A percentile compares a stretch with the other conserved stretches of the same genome.
phyloP scores from a whole-genome alignment of 2,797 vertebrate species.

The Gymnopithys bicolor region DNA sequence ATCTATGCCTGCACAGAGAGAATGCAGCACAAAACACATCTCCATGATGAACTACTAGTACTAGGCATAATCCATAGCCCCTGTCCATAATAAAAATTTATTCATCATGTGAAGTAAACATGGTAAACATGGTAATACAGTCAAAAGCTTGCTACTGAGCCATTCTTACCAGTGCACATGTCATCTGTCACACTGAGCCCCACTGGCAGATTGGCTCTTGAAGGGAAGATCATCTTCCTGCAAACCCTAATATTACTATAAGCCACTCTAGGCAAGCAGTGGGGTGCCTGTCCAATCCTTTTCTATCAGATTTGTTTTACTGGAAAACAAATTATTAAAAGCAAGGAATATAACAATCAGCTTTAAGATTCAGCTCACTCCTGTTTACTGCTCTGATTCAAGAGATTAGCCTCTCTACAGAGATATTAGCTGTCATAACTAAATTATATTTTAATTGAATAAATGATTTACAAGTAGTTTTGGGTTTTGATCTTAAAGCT shows the following conservation, averaged over 20 bases:
- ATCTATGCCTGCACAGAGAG: background rate
- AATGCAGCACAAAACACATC: background rate
- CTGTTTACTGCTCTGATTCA: background rate
- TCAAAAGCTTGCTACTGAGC: background rate
- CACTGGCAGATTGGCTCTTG: background rate
- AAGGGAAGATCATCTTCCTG: background rate
- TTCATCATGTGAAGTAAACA: background rate
- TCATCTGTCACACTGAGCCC: background rate
- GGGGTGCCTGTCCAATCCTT: background rate
- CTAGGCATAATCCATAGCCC: background rate
- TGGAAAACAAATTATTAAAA: slow-evolving; percentile 7
- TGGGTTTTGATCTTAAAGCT: background rate
- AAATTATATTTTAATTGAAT: background rate
- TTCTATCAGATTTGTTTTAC: background rate
- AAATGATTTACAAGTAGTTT: background rate
- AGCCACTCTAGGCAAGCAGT: background rate
- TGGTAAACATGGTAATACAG: background rate
- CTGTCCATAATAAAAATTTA: background rate
- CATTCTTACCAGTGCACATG: background rate
- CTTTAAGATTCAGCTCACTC: background rate
- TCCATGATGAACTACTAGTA: background rate
- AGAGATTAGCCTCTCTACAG: background rate
- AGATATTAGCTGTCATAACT: background rate
- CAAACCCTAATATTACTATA: background rate
- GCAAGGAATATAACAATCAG: background rate